Evolutionary conservation across 2,888 invertebrate species (phyloP).

Genomic region (Patella pellucida): DNA sequence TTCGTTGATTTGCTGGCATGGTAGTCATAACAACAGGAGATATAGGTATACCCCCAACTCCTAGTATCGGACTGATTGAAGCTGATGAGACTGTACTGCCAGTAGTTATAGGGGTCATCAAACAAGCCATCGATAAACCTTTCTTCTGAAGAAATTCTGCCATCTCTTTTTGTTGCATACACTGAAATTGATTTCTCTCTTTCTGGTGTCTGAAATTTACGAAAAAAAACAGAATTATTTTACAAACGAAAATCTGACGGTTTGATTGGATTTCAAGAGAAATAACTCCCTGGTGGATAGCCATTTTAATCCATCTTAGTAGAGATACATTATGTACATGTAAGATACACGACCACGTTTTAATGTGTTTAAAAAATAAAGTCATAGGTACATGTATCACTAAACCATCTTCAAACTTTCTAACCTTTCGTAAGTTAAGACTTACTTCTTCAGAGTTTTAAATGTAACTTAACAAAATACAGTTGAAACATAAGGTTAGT

Average conservation of each 20-base stretch:
- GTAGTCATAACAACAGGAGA: conserved; percentile 30
- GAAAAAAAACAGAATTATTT: not conserved
- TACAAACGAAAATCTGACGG: not conserved
- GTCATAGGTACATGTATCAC: too few species aligned
- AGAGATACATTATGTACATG: too few species aligned
- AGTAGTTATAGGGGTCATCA: conserved; percentile 36
- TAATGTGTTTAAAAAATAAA: too few species aligned
- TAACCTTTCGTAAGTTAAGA: too few species aligned
- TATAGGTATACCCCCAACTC: conserved; percentile 40
- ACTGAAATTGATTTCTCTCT: conserved; percentile 45
- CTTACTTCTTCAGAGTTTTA: too few species aligned
- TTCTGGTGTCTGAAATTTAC: conserved; percentile 49
- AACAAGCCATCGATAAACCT: conserved; percentile 40
- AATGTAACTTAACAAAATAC: too few species aligned
- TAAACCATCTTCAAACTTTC: too few species aligned
- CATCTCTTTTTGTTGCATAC: conserved; percentile 48
- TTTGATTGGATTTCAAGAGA: not conserved
- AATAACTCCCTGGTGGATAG: not conserved
- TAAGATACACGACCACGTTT: too few species aligned
- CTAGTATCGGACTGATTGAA: conserved; percentile 44
- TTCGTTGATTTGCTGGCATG: not conserved
- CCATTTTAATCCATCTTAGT: too few species aligned
- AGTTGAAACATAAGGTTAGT: too few species aligned
- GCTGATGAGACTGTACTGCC: conserved; percentile 34
- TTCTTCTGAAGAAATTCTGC: conserved; percentile 45